These are phyloP conservation scores for Morpho deidamia DNA, from an alignment of 2,888 invertebrate genomes.

Conservation along the genomic window DNA sequence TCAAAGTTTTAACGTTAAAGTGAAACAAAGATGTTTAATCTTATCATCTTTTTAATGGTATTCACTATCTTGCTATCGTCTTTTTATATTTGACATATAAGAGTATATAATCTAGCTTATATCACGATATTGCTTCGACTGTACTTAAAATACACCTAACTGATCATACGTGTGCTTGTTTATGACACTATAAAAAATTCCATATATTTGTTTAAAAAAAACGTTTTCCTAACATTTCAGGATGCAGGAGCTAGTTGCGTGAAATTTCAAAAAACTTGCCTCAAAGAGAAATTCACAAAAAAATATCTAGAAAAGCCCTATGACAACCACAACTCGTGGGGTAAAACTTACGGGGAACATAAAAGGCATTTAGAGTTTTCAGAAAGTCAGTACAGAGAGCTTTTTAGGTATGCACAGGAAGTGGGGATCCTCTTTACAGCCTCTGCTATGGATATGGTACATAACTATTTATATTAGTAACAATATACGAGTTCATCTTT, in stretches of 20 bases:
- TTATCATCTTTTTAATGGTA: too few species aligned
- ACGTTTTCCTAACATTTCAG: conserved; percentile 52
- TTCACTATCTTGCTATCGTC: too few species aligned
- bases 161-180: too few species aligned
- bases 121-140: too few species aligned
- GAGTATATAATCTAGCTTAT: too few species aligned
- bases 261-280: conserved; percentile 89
- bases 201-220: too few species aligned
- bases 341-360: conserved; percentile 88
- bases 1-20: too few species aligned
- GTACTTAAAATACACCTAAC: too few species aligned
- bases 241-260: conserved; percentile 88
- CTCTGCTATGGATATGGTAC: conserved; percentile 89
- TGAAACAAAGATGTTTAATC: too few species aligned
- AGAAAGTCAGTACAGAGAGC: conserved; percentile 80
- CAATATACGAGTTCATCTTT: too few species aligned
- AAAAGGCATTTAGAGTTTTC: conserved; percentile 85
- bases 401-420: conserved; percentile 81
- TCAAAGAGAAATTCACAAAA: conserved; percentile 84
- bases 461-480: background rate
- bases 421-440: conserved; percentile 85
- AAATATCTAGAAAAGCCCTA: conserved; percentile 82
- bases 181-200: too few species aligned
- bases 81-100: too few species aligned
- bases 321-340: conserved; percentile 83